Evolutionary conservation across 1,140 invertebrate species (phyloP).

Genomic region (Lasioglossum albipes): DNA sequence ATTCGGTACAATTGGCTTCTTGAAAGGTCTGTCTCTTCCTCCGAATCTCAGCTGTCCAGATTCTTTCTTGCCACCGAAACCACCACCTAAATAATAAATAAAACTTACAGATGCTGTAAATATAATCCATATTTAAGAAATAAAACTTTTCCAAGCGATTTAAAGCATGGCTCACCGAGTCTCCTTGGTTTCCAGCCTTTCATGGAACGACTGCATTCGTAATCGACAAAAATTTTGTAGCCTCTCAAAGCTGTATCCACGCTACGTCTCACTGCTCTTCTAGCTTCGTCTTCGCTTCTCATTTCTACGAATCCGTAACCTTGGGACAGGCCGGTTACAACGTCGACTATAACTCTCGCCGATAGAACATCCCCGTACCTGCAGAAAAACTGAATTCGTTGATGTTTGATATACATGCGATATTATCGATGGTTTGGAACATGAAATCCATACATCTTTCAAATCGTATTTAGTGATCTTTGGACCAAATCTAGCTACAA

Average conservation of each 20-base stretch:
- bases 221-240: conserved; percentile 86
- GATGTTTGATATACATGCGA: not conserved
- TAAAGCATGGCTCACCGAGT: conserved; percentile 80
- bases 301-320: conserved; percentile 94
- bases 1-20: conserved; percentile 81
- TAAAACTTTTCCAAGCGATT: not conserved
- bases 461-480: conserved; percentile 82
- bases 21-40: conserved; percentile 87
- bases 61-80: conserved; percentile 92
- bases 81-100: conserved; percentile 82
- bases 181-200: conserved; percentile 91
- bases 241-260: conserved; percentile 82
- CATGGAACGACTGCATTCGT: conserved; percentile 83
- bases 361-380: conserved; percentile 85
- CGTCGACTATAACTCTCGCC: conserved; percentile 87
- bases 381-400: conserved; percentile 82
- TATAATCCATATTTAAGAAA: not conserved
- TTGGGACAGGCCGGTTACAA: conserved; percentile 90
- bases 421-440: not conserved
- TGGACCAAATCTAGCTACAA: conserved; percentile 88
- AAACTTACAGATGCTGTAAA: not conserved
- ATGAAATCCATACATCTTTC: conserved; percentile 60
- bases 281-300: conserved; percentile 82
- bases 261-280: conserved; percentile 82
- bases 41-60: conserved; percentile 94